Conservation (phyloP, 2,797 vertebrate genomes). For the Coluber constrictor region DNA sequence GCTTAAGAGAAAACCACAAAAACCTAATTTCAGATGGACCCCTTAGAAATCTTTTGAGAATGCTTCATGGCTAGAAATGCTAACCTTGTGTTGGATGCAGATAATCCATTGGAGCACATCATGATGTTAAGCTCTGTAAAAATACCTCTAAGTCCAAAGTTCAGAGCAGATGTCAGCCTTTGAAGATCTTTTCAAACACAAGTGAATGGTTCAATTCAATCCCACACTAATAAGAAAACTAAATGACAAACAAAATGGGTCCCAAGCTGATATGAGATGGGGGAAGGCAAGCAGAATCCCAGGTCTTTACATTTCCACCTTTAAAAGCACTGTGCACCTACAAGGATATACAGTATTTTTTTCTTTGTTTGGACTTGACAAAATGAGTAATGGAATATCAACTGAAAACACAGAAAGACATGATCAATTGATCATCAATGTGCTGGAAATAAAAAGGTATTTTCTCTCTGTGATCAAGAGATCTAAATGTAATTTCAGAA, state of each 20-base stretch:
- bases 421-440: not conserved
- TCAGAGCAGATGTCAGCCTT: slow-evolving; percentile 39
- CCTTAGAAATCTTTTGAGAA: not conserved
- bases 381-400: slow-evolving; percentile 20
- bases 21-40: not conserved
- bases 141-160: slow-evolving; percentile 33
- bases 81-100: slow-evolving; percentile 11
- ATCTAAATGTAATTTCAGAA: not conserved
- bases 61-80: not conserved
- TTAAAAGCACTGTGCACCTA: slow-evolving; percentile 32
- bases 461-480: not conserved
- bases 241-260: slow-evolving; percentile 29
- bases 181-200: slow-evolving; percentile 48
- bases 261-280: not conserved
- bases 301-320: slow-evolving; percentile 11
- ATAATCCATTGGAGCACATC: slow-evolving; percentile 20
- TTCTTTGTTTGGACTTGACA: slow-evolving; percentile 28
- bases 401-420: not conserved
- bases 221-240: slow-evolving; percentile 26
- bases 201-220: slow-evolving; percentile 30
- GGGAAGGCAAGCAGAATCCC: slow-evolving; percentile 29
- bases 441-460: not conserved
- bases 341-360: slow-evolving; percentile 1
- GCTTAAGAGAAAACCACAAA: slow-evolving; percentile 10
- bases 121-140: not conserved